Percentiles rank a stretch among this genome's conserved stretches.
phyloP scores from a whole-genome alignment of 2,797 vertebrate genomes.

The Mallotus villosus region DNA sequence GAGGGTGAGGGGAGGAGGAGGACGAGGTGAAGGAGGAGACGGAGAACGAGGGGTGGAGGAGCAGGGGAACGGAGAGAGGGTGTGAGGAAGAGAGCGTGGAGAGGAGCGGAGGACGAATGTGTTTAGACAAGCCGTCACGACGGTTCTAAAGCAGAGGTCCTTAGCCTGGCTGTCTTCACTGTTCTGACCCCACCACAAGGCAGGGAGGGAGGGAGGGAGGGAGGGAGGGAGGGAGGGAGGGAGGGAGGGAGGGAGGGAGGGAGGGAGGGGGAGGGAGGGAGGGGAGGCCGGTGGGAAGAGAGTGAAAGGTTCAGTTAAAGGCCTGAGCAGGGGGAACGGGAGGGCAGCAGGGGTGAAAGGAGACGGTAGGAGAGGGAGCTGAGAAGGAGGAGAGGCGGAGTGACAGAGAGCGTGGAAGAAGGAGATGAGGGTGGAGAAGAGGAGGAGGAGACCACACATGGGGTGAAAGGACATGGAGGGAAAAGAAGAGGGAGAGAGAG shows the following conservation, averaged over 20 bases:
- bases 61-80: slow-evolving; percentile 39
- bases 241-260: slow-evolving; percentile 15
- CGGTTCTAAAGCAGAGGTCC: no score
- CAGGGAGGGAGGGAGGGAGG: slow-evolving; percentile 19
- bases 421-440: no score
- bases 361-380: slow-evolving; percentile 5
- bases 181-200: no score
- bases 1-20: neutral
- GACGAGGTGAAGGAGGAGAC: neutral
- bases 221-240: neutral
- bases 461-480: no score
- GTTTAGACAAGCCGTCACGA: no score
- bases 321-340: neutral
- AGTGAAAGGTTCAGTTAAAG: neutral
- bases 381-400: slow-evolving; percentile 18
- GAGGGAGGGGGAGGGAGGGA: slow-evolving; percentile 12
- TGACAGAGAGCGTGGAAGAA: slow-evolving; percentile 19
- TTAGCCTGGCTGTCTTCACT: no score
- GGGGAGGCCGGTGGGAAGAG: no score
- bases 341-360: no score
- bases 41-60: neutral
- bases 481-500: neutral
- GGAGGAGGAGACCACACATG: no score
- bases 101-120: neutral
- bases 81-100: slow-evolving; percentile 5